phyloP scores from a whole-genome alignment of 2,888 invertebrate genomes.

The Campoplex nolae region DNA sequence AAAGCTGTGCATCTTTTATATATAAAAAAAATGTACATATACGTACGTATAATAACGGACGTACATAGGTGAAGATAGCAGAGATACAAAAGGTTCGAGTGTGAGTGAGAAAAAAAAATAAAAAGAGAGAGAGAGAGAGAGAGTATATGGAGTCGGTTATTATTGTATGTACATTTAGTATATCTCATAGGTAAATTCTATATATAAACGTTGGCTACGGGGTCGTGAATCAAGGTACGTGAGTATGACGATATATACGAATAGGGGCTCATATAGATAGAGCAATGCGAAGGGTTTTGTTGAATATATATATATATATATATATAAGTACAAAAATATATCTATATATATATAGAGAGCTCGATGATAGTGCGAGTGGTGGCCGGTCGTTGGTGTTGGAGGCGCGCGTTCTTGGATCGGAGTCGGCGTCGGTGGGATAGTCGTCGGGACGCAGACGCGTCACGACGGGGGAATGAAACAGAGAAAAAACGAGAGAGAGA shows the following conservation, averaged over 20 bases:
- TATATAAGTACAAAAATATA: neutral
- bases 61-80: slow-evolving; percentile 9
- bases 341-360: neutral
- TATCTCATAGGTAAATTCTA: slow-evolving; percentile 63
- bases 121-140: neutral
- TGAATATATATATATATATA: neutral
- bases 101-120: slow-evolving; percentile 3
- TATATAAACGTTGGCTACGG: slow-evolving; percentile 63
- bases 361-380: slow-evolving; percentile 16
- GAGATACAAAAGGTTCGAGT: slow-evolving; percentile 8
- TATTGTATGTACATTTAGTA: slow-evolving; percentile 6
- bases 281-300: neutral
- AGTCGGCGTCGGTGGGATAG: slow-evolving; percentile 60
- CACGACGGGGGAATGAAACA: slow-evolving; percentile 19
- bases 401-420: slow-evolving; percentile 48
- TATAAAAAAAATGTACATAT: slow-evolving; percentile 1
- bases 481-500: no score
- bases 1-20: neutral
- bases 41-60: neutral
- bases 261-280: neutral
- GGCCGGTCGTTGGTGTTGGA: slow-evolving; percentile 28
- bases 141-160: slow-evolving; percentile 1
- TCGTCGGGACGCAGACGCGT: slow-evolving; percentile 66
- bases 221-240: slow-evolving; percentile 53
- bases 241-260: neutral